These are phyloP conservation scores for Hirtodrosophila cameraria DNA, from an alignment of 2,888 invertebrate genomes.

Conservation along the genomic window DNA sequence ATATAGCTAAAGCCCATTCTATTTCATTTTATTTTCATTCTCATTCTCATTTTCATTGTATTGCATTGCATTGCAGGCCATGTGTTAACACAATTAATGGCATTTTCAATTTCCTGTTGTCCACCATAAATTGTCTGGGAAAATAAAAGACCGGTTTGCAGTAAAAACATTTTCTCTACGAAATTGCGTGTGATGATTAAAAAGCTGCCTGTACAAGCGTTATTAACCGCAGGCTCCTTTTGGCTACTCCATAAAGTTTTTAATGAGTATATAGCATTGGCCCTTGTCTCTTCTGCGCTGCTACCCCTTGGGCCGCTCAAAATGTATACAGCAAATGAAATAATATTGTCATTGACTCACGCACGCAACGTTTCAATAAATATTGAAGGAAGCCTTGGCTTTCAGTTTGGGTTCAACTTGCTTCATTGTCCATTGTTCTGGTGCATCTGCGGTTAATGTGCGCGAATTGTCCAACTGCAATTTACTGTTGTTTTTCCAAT, in stretches of 20 bases:
- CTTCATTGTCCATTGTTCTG: slow-evolving; percentile 24
- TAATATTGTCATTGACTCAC: slow-evolving; percentile 45
- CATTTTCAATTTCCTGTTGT: slow-evolving; percentile 35
- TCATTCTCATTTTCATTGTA: not conserved
- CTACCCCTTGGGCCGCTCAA: not conserved
- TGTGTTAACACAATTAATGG: slow-evolving; percentile 19
- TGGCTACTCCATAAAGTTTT: slow-evolving; percentile 25
- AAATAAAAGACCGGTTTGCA: slow-evolving; percentile 6
- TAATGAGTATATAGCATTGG: too few species aligned
- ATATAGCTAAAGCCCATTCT: not conserved
- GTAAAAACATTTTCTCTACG: slow-evolving; percentile 10
- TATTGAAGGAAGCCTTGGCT: slow-evolving; percentile 10
- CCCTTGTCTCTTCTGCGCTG: too few species aligned
- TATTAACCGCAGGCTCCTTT: slow-evolving; percentile 17
- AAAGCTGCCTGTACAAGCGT: slow-evolving; percentile 1
- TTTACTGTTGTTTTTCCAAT: slow-evolving; percentile 42
- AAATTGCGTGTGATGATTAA: slow-evolving; percentile 32
- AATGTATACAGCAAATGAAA: slow-evolving; percentile 15
- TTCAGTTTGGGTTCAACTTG: slow-evolving; percentile 2
- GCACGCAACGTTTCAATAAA: slow-evolving; percentile 24
- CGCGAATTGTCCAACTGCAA: slow-evolving; percentile 47
- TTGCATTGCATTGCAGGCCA: not conserved
- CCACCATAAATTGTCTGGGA: slow-evolving; percentile 14
- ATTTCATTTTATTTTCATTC: too few species aligned
- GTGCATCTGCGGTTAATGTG: slow-evolving; percentile 59